A percentile compares a stretch with the other conserved stretches of the same genome.
phyloP scores from a whole-genome alignment of 2,888 invertebrate species.

The Coelopa pilipes region DNA sequence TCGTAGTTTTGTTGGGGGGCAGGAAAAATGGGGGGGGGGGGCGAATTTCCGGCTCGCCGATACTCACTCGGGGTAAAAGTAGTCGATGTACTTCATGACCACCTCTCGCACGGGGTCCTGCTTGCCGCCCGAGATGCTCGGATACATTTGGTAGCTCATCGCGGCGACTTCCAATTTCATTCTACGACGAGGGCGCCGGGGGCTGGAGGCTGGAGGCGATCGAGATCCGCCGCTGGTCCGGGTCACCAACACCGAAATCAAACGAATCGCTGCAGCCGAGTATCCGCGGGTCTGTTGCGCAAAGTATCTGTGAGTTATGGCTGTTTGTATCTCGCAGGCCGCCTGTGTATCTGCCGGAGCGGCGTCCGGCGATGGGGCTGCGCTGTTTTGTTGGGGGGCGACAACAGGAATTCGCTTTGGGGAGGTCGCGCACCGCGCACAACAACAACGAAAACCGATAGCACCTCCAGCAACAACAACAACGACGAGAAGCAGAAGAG shows the following conservation, averaged over 20 bases:
- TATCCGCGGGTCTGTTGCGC: not conserved
- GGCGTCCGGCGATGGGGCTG: not conserved
- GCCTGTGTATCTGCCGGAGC: not conserved
- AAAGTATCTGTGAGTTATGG: not conserved
- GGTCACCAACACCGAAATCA: no score
- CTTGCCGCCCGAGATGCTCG: slow-evolving; percentile 69
- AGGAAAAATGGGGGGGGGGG: no score
- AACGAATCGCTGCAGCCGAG: no score
- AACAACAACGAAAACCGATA: slow-evolving; percentile 42
- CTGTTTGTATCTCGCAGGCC: not conserved
- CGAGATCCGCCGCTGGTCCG: no score
- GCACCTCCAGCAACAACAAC: slow-evolving; percentile 39
- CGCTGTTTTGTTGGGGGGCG: not conserved
- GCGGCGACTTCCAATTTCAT: slow-evolving; percentile 30
- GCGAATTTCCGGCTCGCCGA: no score
- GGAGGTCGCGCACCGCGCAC: slow-evolving; percentile 45
- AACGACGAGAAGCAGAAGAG: slow-evolving; percentile 36
- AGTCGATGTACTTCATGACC: slow-evolving; percentile 78
- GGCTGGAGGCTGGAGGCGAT: no score
- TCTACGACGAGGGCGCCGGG: not conserved
- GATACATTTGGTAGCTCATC: slow-evolving; percentile 72
- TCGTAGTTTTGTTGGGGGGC: no score
- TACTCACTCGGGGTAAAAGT: slow-evolving; percentile 78
- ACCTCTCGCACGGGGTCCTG: slow-evolving; percentile 77
- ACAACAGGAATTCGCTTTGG: slow-evolving; percentile 40